These are phyloP conservation scores for Spea bombifrons DNA, from an alignment of 2,113 vertebrate genomes.

Conservation along the genomic window DNA sequence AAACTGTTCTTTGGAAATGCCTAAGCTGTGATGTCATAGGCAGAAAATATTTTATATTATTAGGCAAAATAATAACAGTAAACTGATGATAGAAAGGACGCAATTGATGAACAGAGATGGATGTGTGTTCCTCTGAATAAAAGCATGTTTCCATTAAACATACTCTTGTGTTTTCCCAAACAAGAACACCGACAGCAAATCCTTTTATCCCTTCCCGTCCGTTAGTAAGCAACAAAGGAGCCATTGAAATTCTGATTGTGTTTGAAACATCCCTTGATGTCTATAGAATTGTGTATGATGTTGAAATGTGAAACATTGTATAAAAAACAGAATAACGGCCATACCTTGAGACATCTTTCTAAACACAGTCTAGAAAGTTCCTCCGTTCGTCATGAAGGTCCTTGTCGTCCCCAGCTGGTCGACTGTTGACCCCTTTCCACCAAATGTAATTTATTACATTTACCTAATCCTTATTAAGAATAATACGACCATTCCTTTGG, in stretches of 20 bases:
- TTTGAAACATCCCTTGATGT: not conserved
- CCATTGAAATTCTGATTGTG: not conserved
- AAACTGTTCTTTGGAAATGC: too few relatives aligned
- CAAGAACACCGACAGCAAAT: not conserved
- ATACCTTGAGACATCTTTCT: too few relatives aligned
- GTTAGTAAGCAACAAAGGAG: not conserved
- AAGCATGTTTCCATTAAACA: slow-evolving; percentile 17
- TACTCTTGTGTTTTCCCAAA: slow-evolving; percentile 19
- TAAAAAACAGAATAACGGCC: not conserved
- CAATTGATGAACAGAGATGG: not conserved
- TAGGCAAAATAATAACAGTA: not conserved
- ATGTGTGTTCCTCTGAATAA: not conserved
- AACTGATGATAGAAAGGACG: not conserved
- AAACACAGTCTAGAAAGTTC: too few relatives aligned
- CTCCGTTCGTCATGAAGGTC: not conserved
- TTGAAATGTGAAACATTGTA: slow-evolving; percentile 14
- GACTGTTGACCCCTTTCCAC: too few relatives aligned
- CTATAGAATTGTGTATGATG: slow-evolving; percentile 12
- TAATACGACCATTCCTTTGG: too few relatives aligned
- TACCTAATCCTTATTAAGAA: too few relatives aligned
- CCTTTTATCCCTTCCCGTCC: not conserved
- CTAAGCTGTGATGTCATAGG: too few relatives aligned
- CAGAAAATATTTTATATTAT: not conserved
- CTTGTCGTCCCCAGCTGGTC: too few relatives aligned
- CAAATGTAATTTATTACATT: too few relatives aligned